Evolutionary conservation across 2,113 vertebrate genomes (phyloP), one percentile per base, ranked within the genome.

Genomic region (Lampris incognitus): DNA sequence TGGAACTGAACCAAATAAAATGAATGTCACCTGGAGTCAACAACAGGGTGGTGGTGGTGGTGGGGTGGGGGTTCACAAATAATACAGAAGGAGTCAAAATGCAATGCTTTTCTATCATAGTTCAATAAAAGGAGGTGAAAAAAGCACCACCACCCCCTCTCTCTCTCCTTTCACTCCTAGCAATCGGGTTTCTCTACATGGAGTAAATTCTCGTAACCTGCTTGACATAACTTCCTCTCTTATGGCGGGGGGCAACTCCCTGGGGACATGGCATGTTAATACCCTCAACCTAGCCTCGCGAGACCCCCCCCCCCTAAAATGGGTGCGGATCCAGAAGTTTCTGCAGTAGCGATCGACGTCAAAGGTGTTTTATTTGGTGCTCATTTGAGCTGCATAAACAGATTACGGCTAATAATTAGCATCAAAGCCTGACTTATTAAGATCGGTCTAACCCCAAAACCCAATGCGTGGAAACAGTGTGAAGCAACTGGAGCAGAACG

Each of bases 401-500:
- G 76, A 85, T 86, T 65, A 60, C 56, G 69, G 78, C 85, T 70
- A 85, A 74, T 81, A 80, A 87, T 85, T 83, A 85, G 72, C 87
- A 78, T 74, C 72, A 72, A 66, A 76, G 55, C 54, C 38, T 3
- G 61, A 85, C 76, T 87, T 85, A 80, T 84, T 81, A 74, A 44
- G n/a, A 82, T 49, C 64, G 49, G 73, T 76, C 54, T 0, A 8
- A 68, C 70, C 82, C 42, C 10, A 9, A 52, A 74, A 60, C 67
- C 46, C 67, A 71, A 62, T 71, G 66, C 58, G 75, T 71, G 79
- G 67, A 64, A 81, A 79, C 74, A 60, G 64, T 69, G 63, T 71
- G 75, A 76, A 76, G 81, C 50, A 77, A 85, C 78, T 73, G 56
- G 78, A 88, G 85, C 66, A 69, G 60, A 82, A 74, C 79, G 67